A percentile compares a stretch with the other conserved stretches of the same genome.
These are phyloP conservation scores for Carcina quercana DNA, from an alignment of 2,888 invertebrate species.

Conservation along the genomic window DNA sequence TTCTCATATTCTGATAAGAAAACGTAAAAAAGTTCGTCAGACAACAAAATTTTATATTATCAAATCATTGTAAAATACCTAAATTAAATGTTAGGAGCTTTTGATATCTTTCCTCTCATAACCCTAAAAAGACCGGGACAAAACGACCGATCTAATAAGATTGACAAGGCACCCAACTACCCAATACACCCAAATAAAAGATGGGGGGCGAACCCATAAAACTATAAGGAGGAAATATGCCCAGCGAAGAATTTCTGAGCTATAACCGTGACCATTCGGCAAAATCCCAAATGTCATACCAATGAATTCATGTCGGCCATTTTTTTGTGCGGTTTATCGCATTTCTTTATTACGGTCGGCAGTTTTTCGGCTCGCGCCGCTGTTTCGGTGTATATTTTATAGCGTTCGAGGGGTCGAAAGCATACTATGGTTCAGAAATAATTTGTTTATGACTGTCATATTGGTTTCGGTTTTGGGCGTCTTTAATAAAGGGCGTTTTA, in stretches of 20 bases:
- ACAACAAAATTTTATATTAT: too few species aligned
- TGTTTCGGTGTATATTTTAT: conserved; percentile 36
- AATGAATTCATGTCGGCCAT: conserved; percentile 70
- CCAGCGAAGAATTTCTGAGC: conserved; percentile 33
- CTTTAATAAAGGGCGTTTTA: conserved; percentile 37
- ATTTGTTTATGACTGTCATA: conserved; percentile 65
- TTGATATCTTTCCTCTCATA: conserved; percentile 35
- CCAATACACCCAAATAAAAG: too few species aligned
- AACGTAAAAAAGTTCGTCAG: too few species aligned
- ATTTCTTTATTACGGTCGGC: conserved; percentile 68
- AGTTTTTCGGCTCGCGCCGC: conserved; percentile 40
- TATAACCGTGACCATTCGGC: conserved; percentile 61
- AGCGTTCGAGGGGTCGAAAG: conserved; percentile 41
- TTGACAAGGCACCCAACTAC: conserved; percentile 63
- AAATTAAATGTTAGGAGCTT: conserved; percentile 46
- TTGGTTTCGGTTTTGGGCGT: conserved; percentile 44
- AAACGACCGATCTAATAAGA: conserved; percentile 54
- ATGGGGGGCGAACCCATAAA: conserved; percentile 63
- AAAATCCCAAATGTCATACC: conserved; percentile 70
- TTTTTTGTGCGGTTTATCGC: conserved; percentile 70
- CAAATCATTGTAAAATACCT: too few species aligned
- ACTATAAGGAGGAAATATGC: conserved; percentile 68
- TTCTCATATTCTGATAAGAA: too few species aligned
- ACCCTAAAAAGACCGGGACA: conserved; percentile 33
- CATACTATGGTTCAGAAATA: conserved; percentile 38